Evolutionary conservation across 1,140 invertebrate species (phyloP).

Genomic region (Varroa destructor): DNA sequence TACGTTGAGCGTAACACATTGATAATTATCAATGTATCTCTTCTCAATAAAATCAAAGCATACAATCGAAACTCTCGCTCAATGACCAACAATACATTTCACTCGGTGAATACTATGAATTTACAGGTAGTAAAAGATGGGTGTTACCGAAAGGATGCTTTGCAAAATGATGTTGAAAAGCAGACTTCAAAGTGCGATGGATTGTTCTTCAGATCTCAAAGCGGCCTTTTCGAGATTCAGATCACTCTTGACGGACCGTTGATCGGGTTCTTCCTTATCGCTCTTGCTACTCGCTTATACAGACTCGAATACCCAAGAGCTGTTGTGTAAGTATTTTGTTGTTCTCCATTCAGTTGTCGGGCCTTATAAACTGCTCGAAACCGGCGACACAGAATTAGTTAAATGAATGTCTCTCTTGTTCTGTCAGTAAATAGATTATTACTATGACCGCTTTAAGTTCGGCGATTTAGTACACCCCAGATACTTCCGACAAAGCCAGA

Average conservation of each 20-base stretch:
- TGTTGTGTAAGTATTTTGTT: conserved; percentile 34
- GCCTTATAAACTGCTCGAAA: background rate
- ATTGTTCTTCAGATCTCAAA: conserved; percentile 18
- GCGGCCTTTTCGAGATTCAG: conserved; percentile 32
- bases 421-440: background rate
- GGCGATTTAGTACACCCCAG: conserved; percentile 32
- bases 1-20: no score
- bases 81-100: background rate
- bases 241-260: conserved; percentile 58
- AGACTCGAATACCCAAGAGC: conserved; percentile 63
- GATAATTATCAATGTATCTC: no score
- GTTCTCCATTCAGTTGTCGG: background rate
- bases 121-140: background rate
- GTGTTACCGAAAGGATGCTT: background rate
- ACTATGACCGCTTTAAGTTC: conserved; percentile 28
- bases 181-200: background rate
- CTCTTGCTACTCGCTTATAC: conserved; percentile 62
- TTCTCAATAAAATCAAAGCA: background rate
- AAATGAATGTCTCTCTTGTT: background rate
- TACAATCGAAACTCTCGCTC: background rate
- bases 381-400: background rate
- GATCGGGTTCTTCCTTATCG: conserved; percentile 53
- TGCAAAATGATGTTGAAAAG: no score
- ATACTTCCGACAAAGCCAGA: conserved; percentile 24
- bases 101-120: background rate